Evolutionary conservation across 2,797 vertebrate genomes (phyloP), one percentile per base, ranked within the genome.

Genomic region (Gadopsis bispinosus): DNA sequence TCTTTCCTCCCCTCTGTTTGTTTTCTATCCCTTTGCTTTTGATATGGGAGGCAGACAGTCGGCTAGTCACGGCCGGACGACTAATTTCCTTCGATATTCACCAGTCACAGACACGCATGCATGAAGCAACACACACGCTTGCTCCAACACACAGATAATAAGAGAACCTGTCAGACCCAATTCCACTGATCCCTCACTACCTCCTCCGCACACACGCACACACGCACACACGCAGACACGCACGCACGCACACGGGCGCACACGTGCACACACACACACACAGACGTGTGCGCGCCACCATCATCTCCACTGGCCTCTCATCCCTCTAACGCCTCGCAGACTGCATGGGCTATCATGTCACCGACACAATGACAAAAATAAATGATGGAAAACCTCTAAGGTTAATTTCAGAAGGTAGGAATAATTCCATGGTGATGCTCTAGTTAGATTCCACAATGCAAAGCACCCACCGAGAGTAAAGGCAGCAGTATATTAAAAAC

Each of bases 81-180:
- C 62, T 81, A 68, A 85, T 85, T 83, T 82, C 69, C 71, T 79
- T 33, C 53, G 14, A 56, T 80, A 71, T 86, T 76, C 71, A 75
- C 53, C n/a, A 48, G 22, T n/a, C 10, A 0, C 31, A 16, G 1
- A 20, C 47, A 53, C 35, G 63, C 55, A 51, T 55, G 35, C 33
- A 1, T 22, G 50, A 62, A 35, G 29, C 11, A 9, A 7, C 20
- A 45, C 51, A 53, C 33, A 61, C 5, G 7, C 51, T 8, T n/a
- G 16, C 58, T 29, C 17, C 48, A 9, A 68, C 55, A 66, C 69
- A 60, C 53, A 67, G 33, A 33, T 68, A 79, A 81, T 80, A 83
- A 75, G 47, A 58, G 41, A 79, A 74, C 16, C 60, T 77, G 4
- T 70, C 68, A 60, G n/a, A 43, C 35, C 39, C 20, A 51, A 13